Conservation (phyloP, 2,888 invertebrate genomes). For the Pandemis corylana region DNA sequence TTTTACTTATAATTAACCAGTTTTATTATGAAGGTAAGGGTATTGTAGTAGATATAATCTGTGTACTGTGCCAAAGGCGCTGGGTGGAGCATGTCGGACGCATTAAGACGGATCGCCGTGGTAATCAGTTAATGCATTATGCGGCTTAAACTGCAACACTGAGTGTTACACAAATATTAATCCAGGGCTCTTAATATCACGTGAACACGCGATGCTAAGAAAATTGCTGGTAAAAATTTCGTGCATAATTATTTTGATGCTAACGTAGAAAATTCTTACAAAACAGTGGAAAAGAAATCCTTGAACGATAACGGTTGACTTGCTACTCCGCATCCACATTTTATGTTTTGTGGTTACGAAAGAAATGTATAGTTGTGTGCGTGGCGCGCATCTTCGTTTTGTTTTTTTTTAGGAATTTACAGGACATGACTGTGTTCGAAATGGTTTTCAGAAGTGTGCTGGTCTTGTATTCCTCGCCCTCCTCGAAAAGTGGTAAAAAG, state of each 20-base stretch:
- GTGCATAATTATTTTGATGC: neutral
- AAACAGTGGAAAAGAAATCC: neutral
- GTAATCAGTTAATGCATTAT: slow-evolving; percentile 83
- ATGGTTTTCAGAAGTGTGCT: no score
- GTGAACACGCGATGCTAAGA: slow-evolving; percentile 9
- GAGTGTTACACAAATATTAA: slow-evolving; percentile 68
- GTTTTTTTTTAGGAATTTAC: no score
- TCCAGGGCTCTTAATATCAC: slow-evolving; percentile 13
- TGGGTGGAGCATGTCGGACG: slow-evolving; percentile 68
- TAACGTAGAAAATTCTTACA: neutral
- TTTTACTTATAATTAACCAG: neutral
- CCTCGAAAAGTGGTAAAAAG: no score
- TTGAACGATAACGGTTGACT: no score
- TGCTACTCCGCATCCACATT: no score
- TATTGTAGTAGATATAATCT: slow-evolving; percentile 12
- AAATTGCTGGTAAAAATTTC: neutral
- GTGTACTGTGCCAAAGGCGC: slow-evolving; percentile 52
- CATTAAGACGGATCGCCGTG: slow-evolving; percentile 76
- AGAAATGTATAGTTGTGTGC: no score
- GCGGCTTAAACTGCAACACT: slow-evolving; percentile 71
- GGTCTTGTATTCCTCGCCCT: no score
- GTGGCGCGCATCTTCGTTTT: no score
- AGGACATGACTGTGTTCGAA: no score
- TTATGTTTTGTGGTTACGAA: no score
- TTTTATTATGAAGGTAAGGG: neutral